Evolutionary conservation across 2,113 vertebrate genomes (phyloP), one percentile per base, ranked within the genome.

Genomic region (Anhinga anhinga): DNA sequence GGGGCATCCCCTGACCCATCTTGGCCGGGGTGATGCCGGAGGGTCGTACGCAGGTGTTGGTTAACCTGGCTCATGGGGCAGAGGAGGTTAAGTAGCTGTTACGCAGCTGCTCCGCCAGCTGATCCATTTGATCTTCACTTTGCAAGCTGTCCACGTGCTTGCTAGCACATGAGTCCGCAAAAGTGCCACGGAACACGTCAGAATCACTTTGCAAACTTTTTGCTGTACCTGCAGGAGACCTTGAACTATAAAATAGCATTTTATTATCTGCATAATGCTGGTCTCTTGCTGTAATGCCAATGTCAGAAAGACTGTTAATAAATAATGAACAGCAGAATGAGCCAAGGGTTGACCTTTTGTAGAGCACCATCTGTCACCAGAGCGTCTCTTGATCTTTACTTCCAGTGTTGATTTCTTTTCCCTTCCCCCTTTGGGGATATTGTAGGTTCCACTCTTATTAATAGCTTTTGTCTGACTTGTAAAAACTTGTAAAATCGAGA

Each of bases 311-410:
- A 95, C 90, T 90, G 97, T 98, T 98, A 97, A 98, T 98, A 98
- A 98, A 97, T 98, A 97, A 98, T 96, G 95, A 98, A 93, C 78
- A 96, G 93, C 95, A 95, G 91, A 87, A 89, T 40, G 96, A 97
- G 97, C 96, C 89, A 91, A 95, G 86, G 93, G 94, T 73, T 98
- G 98, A 98, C 98, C 98, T 98, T 98, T 98, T 53, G 97, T 86
- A 87, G 95, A 97, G 73, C 96, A 95, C 95, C 96, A 96, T 97
- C 98, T 72, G 96, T 97, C 98, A 97, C 92, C 38, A 13, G 15
- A 94, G 90, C 95, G 77, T 88, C 88, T 30, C 96, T 97, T 86
- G 85, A 88, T 97, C 97, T 97, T 96, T 80, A 45, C 94, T 97
- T 93, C 82, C n/a, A 70, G 84, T 1, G 0, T 58, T 53, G 53